Evolutionary conservation across 2,888 invertebrate genomes (phyloP), one percentile per base, ranked within the genome.

Genomic region (Thymelicus sylvestris): DNA sequence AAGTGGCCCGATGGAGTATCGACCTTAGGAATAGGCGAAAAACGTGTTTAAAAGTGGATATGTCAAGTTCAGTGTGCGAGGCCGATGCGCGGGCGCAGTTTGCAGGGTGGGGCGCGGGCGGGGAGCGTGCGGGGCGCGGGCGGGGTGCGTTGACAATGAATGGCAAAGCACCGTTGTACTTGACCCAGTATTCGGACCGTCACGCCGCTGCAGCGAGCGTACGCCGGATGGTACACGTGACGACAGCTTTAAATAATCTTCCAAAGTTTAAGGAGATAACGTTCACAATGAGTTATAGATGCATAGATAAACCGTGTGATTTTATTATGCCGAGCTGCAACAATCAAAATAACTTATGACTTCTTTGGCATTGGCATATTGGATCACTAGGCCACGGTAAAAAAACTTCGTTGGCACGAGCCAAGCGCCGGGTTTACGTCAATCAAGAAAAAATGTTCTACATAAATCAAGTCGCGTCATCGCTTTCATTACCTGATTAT

Each of bases 151-250:
- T 90, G 93, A 91, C 93, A 92, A 92, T 92, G 93, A 92, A 92
- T 91, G 91, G 91, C 92, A 89, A 90, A 92, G 90, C 93, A 90
- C 88, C 91, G 91, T 87, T 92, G 93, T 92, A 91, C 93, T 93
- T 93, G 93, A 93, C 93, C 93, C 84, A 93, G 91, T 90, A 91
- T 89, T 84, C 82, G 80, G 84, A 80, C 83, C 90, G 92, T 86
- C 88, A 86, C 86, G 86, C 82, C 80, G 86, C 77, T 74, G 76
- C 78, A 76, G 73, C 77, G 77, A 67, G 65, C 75, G 72, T 67
- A 72, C 68, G 69, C 70, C 73, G 66, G 71, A 75, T 73, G 73
- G 73, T 60, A 65, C 70, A 63, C 67, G 71, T 71, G 66, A 67
- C 63, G 66, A 67, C 59, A 50, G 47, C 63, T 44, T 68, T 63